Evolutionary conservation across 2,888 invertebrate genomes (phyloP), one percentile per base, ranked within the genome.

Genomic region (Cephus spinipes): DNA sequence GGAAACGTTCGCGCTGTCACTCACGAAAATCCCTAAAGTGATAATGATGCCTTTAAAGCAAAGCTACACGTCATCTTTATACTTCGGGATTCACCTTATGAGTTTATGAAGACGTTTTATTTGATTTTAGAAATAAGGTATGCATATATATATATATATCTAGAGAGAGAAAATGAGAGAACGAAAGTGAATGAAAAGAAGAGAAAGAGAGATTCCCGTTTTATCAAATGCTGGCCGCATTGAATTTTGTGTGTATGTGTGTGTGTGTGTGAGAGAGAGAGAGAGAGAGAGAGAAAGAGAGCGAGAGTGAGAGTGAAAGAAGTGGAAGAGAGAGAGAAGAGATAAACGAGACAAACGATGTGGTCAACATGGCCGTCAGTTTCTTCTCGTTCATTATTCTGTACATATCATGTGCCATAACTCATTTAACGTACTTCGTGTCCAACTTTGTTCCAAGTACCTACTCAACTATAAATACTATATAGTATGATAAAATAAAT

Each of bases 341-440:
- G 36, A 34, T 68, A 32, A 76, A 76, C 73, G 69, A 81, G 73
- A 69, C 23, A 55, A 9, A 55, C 55, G 55, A 55, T 23, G 23
- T 55, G 55, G 55, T 15, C 55, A 55, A 55, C 23, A 55, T 55
- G 55, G 15, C 55, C 23, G 55, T 55, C 55, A 15, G 15, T 55
- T 15, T 55, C 55, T 55, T 55, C 55, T 55, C 55, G 55, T 55
- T 15, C 55, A 55, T 55, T 55, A 55, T 55, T 55, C 55, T 91
- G 91, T 91, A 91, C 89, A 91, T 91, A 91, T 90, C 90, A 91
- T 91, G 91, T 91, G 90, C 91, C 91, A 91, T 91, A 91, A 90
- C 85, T 90, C 88, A 90, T 91, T 91, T 90, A 90, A 85, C 89
- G 89, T 90, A 90, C 87, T 91, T 91, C 87, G 89, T 91, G 90